Evolutionary conservation across 2,888 invertebrate species (phyloP).

Genomic region (Microdon myrmicae): DNA sequence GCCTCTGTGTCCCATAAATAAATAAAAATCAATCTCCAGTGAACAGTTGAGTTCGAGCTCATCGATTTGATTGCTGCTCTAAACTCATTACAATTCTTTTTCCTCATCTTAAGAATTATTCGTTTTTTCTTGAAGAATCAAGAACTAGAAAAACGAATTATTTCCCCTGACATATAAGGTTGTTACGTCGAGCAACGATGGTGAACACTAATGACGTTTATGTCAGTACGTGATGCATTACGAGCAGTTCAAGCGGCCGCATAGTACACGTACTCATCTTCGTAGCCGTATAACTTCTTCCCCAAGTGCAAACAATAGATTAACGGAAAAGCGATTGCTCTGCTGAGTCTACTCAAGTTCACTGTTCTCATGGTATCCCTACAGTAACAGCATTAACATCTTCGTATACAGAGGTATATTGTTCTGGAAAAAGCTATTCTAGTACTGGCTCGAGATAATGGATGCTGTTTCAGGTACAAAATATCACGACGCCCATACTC

Average conservation of each 20-base stretch:
- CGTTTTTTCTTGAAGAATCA: not conserved
- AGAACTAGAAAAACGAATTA: conserved; percentile 13
- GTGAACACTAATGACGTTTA: conserved; percentile 46
- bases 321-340: conserved; percentile 40
- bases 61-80: conserved; percentile 23
- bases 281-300: conserved; percentile 22
- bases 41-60: not conserved
- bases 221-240: conserved; percentile 37
- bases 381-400: too few species aligned
- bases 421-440: too few species aligned
- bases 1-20: conserved; percentile 15
- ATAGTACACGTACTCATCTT: not conserved
- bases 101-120: not conserved
- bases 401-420: too few species aligned
- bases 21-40: conserved; percentile 16
- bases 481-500: too few species aligned
- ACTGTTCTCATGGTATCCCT: too few species aligned
- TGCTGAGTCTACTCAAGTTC: too few species aligned
- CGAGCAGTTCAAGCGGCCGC: not conserved
- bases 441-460: too few species aligned
- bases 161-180: conserved; percentile 29
- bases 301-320: conserved; percentile 41
- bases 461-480: too few species aligned
- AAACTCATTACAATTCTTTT: conserved; percentile 9
- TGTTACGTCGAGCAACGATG: conserved; percentile 41